Evolutionary conservation across 2,888 invertebrate genomes (phyloP).

Genomic region (Octonoba sinensis): DNA sequence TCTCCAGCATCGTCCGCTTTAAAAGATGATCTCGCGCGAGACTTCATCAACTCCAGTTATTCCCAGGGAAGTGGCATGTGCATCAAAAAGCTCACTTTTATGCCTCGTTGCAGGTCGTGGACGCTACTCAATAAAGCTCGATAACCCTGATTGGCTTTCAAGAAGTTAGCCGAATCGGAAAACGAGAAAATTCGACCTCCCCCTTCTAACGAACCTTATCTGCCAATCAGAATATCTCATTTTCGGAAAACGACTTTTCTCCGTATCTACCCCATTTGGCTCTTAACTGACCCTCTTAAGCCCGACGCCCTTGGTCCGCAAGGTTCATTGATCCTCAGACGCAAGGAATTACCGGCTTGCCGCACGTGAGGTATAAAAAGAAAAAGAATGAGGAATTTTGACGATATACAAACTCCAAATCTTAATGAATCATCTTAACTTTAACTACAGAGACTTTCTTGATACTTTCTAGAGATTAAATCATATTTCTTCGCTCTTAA

Average conservation of each 20-base stretch:
- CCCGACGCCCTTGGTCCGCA: slow-evolving; percentile 5
- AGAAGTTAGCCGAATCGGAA: slow-evolving; percentile 59
- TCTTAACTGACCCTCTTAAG: slow-evolving; percentile 54
- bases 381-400: slow-evolving; percentile 19
- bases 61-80: slow-evolving; percentile 20
- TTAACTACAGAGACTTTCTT: background rate
- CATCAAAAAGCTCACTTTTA: slow-evolving; percentile 54
- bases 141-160: slow-evolving; percentile 55
- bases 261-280: slow-evolving; percentile 53
- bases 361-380: slow-evolving; percentile 27
- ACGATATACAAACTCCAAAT: slow-evolving; percentile 32
- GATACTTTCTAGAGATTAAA: too few species aligned
- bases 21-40: background rate
- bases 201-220: slow-evolving; percentile 52
- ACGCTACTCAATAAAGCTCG: slow-evolving; percentile 58
- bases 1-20: slow-evolving; percentile 1
- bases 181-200: slow-evolving; percentile 49
- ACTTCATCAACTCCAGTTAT: slow-evolving; percentile 21
- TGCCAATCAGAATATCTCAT: slow-evolving; percentile 61
- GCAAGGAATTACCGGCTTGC: slow-evolving; percentile 13
- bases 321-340: slow-evolving; percentile 43
- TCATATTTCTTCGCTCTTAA: too few species aligned
- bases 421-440: slow-evolving; percentile 55
- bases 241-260: slow-evolving; percentile 52
- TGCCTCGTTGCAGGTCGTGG: slow-evolving; percentile 37